phyloP scores from a whole-genome alignment of 2,797 vertebrate genomes.

The Crenichthys baileyi region DNA sequence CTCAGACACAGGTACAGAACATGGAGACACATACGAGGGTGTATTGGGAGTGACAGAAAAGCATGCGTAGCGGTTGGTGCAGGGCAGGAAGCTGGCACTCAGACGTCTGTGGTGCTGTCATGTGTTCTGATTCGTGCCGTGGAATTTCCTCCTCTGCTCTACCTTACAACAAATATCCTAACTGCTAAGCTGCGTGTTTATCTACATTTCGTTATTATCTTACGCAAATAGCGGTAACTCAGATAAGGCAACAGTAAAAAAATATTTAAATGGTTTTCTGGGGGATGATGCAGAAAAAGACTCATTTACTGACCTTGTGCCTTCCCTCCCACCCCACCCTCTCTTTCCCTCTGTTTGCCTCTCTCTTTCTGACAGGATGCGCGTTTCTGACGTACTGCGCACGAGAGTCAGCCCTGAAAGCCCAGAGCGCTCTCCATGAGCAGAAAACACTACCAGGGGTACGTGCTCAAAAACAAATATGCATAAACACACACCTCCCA shows the following conservation, averaged over 20 bases:
- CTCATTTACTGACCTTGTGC: slow-evolving; percentile 42
- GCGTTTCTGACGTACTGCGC: slow-evolving; percentile 88
- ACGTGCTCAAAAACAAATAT: slow-evolving; percentile 70
- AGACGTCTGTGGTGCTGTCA: slow-evolving; percentile 75
- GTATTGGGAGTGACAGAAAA: slow-evolving; percentile 75
- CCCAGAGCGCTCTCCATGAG: slow-evolving; percentile 91
- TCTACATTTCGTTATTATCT: slow-evolving; percentile 28
- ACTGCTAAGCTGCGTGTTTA: slow-evolving; percentile 62
- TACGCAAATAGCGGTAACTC: slow-evolving; percentile 28
- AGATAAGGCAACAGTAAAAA: slow-evolving; percentile 34
- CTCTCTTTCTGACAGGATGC: slow-evolving; percentile 72
- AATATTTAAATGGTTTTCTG: slow-evolving; percentile 38
- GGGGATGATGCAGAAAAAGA: slow-evolving; percentile 26
- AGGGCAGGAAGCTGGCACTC: slow-evolving; percentile 60
- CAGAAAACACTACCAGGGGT: slow-evolving; percentile 94
- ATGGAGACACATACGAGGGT: slow-evolving; percentile 62
- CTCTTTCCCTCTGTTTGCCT: slow-evolving; percentile 27
- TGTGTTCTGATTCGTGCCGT: slow-evolving; percentile 74
- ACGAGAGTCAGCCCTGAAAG: slow-evolving; percentile 90
- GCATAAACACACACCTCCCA: slow-evolving; percentile 35
- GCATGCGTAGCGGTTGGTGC: slow-evolving; percentile 70
- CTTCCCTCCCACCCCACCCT: slow-evolving; percentile 6
- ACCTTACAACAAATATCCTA: slow-evolving; percentile 59
- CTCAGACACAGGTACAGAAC: slow-evolving; percentile 76
- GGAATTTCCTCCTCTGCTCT: slow-evolving; percentile 71